phyloP scores from a whole-genome alignment of 1,140 invertebrate genomes.

The Drosophila elegans region DNA sequence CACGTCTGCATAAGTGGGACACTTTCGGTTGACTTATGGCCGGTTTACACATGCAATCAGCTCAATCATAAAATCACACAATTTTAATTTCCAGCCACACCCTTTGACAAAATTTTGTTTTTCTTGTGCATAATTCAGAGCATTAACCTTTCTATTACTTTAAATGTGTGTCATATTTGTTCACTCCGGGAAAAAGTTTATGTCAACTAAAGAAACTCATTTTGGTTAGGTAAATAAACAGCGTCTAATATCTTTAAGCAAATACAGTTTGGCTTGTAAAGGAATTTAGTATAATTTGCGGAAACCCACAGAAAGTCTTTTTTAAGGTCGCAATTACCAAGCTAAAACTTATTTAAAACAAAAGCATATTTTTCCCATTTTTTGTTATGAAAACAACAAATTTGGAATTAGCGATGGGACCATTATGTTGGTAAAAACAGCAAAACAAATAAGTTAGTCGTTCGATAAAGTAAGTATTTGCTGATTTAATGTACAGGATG shows the following conservation, averaged over 20 bases:
- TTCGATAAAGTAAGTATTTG: no score
- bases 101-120: conserved; percentile 15
- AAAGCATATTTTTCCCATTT: no score
- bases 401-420: no score
- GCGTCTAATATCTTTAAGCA: not conserved
- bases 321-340: no score
- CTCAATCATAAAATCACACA: conserved; percentile 14
- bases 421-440: no score
- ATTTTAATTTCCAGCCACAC: conserved; percentile 4
- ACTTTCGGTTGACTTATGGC: conserved; percentile 41
- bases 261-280: no score
- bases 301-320: no score
- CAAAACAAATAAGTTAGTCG: no score
- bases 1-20: conserved; percentile 24
- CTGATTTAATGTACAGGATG: no score
- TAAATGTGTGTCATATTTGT: not conserved
- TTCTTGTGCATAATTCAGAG: conserved; percentile 43
- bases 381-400: not conserved
- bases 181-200: conserved; percentile 1
- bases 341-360: no score
- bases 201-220: conserved; percentile 45
- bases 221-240: conserved; percentile 56
- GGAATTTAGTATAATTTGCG: no score
- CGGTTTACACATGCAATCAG: conserved; percentile 25
- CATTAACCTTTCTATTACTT: conserved; percentile 21